phyloP scores from a whole-genome alignment of 2,113 vertebrate genomes.

The Tenrec ecaudatus region DNA sequence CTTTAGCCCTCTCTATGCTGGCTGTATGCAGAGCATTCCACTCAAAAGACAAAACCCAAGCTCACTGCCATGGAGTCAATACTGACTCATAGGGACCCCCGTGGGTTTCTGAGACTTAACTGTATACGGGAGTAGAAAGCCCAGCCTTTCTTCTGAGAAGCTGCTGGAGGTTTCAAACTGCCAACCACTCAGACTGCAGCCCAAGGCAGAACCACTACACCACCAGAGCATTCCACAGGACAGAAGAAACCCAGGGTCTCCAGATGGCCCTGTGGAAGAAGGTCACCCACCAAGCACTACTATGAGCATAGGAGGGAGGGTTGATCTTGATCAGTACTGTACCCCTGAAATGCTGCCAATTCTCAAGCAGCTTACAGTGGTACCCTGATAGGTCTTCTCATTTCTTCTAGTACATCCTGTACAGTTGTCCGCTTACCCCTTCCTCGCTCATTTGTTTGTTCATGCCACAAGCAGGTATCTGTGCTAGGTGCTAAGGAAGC shows the following conservation, averaged over 20 bases:
- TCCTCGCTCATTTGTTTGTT: not conserved
- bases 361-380: not conserved
- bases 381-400: not conserved
- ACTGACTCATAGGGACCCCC: too few species aligned
- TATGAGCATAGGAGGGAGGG: not conserved
- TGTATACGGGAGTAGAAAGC: too few species aligned
- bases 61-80: too few species aligned
- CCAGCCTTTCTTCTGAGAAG: too few species aligned
- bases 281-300: not conserved
- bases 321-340: not conserved
- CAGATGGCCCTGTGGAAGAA: not conserved
- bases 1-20: not conserved
- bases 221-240: not conserved
- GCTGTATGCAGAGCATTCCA: not conserved
- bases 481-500: not conserved
- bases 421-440: not conserved
- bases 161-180: too few species aligned
- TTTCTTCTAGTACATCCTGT: not conserved
- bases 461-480: not conserved
- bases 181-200: too few species aligned
- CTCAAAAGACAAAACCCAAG: too few species aligned
- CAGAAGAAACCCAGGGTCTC: not conserved
- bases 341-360: not conserved
- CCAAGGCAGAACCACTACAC: too few species aligned
- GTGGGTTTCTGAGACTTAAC: too few species aligned